These are phyloP conservation scores for Mobula hypostoma DNA, from an alignment of 2,113 vertebrate genomes.

Conservation along the genomic window DNA sequence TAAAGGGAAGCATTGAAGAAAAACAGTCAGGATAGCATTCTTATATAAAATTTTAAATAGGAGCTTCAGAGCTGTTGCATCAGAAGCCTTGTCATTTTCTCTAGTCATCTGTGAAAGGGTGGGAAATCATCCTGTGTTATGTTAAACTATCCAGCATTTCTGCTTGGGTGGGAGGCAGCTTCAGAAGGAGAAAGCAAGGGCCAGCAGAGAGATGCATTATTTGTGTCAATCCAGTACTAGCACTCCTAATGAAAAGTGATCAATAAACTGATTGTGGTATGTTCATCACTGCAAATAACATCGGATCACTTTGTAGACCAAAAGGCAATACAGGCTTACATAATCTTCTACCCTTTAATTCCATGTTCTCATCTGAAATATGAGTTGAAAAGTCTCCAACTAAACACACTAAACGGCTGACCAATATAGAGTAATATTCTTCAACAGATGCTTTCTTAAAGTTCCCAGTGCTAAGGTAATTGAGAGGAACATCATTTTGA, in stretches of 20 bases:
- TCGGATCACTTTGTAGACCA: no score
- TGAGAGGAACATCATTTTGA: neutral
- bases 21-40: neutral
- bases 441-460: no score
- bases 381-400: neutral
- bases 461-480: neutral
- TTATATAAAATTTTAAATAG: neutral
- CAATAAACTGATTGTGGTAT: neutral
- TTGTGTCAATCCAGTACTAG: neutral
- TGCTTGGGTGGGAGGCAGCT: neutral
- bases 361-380: neutral
- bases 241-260: neutral
- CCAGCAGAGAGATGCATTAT: no score
- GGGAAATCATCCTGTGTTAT: neutral
- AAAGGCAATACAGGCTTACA: no score
- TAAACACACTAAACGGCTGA: neutral
- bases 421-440: no score
- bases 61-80: neutral
- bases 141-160: neutral
- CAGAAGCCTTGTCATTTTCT: neutral
- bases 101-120: neutral
- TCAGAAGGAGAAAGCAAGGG: neutral
- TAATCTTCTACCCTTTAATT: no score
- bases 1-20: neutral
- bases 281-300: neutral